Evolutionary conservation across 2,888 invertebrate genomes (phyloP).

Genomic region (Yponomeuta evonymella): DNA sequence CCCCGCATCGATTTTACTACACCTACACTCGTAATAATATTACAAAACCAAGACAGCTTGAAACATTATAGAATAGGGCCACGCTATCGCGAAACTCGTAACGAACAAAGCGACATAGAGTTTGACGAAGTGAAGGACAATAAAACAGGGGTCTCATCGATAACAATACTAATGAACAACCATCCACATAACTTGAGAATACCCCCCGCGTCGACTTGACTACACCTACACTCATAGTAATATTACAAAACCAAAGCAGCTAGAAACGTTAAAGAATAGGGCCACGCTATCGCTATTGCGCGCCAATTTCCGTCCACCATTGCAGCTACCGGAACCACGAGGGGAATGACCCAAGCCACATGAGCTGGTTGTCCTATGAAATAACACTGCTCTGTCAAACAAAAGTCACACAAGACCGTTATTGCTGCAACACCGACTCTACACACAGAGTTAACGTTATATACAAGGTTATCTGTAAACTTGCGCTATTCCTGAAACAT

Average conservation of each 20-base stretch:
- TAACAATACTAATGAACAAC: neutral
- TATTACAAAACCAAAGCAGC: neutral
- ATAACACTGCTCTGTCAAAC: neutral
- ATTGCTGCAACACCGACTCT: neutral
- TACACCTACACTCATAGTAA: no score
- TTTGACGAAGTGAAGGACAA: neutral
- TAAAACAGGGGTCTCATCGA: neutral
- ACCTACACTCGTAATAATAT: neutral
- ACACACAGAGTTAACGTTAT: neutral
- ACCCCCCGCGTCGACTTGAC: neutral
- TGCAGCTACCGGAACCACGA: slow-evolving; percentile 42
- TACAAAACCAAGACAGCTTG: neutral
- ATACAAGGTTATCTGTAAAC: no score
- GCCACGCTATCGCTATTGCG: slow-evolving; percentile 28
- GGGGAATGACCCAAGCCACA: slow-evolving; percentile 17
- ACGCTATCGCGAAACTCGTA: slow-evolving; percentile 20
- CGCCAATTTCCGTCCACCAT: slow-evolving; percentile 42
- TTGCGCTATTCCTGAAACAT: neutral
- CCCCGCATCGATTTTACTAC: neutral
- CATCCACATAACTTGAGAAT: neutral
- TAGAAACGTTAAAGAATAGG: slow-evolving; percentile 11
- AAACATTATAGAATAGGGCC: slow-evolving; percentile 13
- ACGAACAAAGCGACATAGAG: neutral
- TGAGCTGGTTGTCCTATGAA: slow-evolving; percentile 9
- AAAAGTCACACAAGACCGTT: slow-evolving; percentile 4